A percentile compares a stretch with the other conserved stretches of the same genome.
These are phyloP conservation scores for Rhinogobius similis DNA, from an alignment of 2,113 vertebrate genomes.

Conservation along the genomic window DNA sequence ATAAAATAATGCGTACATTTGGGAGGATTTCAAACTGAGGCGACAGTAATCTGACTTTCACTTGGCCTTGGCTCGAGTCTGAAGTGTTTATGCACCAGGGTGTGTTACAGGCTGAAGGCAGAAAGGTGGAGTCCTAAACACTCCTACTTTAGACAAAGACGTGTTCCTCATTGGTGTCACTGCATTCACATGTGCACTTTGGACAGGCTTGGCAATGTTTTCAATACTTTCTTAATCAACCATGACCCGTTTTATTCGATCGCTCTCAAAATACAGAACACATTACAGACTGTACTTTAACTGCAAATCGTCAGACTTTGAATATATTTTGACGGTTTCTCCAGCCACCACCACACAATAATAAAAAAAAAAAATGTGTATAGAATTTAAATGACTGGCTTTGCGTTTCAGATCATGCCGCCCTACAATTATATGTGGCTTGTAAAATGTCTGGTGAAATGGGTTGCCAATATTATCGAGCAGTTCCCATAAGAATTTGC, in stretches of 20 bases:
- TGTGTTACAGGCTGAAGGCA: not conserved
- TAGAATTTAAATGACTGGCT: not conserved
- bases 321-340: not conserved
- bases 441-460: not conserved
- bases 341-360: not conserved
- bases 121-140: not conserved
- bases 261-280: not conserved
- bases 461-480: not conserved
- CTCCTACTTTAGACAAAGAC: constrained; percentile 8
- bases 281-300: not conserved
- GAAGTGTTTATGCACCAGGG: not conserved
- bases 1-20: not conserved
- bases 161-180: not conserved
- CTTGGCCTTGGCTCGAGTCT: not conserved
- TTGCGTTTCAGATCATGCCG: not conserved
- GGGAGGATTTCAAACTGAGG: not conserved
- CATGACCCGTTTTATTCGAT: not conserved
- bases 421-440: not conserved
- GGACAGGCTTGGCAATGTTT: not conserved
- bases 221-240: not conserved
- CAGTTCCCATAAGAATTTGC: not conserved
- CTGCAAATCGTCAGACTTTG: not conserved
- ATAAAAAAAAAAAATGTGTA: not conserved
- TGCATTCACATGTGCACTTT: not conserved
- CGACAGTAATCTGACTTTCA: not conserved